These are phyloP conservation scores for Crotophaga sulcirostris DNA, from an alignment of 2,113 vertebrate genomes.

Conservation along the genomic window DNA sequence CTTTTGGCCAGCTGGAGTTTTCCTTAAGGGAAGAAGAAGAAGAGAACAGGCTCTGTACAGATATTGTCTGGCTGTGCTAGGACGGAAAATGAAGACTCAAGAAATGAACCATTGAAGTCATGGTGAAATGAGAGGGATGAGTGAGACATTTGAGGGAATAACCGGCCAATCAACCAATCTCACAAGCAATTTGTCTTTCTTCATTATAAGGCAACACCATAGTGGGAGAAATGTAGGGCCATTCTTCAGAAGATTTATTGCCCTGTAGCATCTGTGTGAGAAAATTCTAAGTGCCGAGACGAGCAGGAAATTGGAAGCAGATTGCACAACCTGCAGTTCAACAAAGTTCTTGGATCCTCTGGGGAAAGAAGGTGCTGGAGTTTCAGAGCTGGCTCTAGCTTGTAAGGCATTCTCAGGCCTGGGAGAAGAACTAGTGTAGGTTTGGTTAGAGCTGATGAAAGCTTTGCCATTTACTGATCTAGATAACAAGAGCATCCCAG, in stretches of 20 bases:
- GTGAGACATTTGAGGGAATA: constrained; percentile 39
- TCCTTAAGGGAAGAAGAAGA: constrained; percentile 19
- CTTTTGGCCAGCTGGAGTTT: constrained; percentile 21
- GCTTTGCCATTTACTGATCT: neutral
- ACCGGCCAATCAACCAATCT: constrained; percentile 22
- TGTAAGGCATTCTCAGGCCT: neutral
- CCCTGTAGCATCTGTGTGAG: constrained; percentile 28
- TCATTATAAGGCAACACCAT: constrained; percentile 34
- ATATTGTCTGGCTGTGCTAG: neutral
- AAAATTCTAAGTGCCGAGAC: constrained; percentile 37
- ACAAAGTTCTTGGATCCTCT: constrained; percentile 20
- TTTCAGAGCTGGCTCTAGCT: neutral
- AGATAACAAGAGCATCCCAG: neutral
- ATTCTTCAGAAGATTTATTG: constrained; percentile 56
- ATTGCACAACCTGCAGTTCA: constrained; percentile 14
- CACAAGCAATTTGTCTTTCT: constrained; percentile 45
- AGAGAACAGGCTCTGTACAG: neutral
- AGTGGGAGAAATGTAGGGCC: constrained; percentile 13
- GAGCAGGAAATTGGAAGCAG: constrained; percentile 45
- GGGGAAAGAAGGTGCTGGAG: neutral
- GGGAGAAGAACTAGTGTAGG: neutral
- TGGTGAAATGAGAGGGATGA: constrained; percentile 20
- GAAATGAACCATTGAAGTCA: constrained; percentile 27
- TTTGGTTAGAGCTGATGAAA: neutral
- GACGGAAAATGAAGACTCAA: neutral